phyloP scores from a whole-genome alignment of 2,113 vertebrate species.

The Nyctereutes procyonoides region DNA sequence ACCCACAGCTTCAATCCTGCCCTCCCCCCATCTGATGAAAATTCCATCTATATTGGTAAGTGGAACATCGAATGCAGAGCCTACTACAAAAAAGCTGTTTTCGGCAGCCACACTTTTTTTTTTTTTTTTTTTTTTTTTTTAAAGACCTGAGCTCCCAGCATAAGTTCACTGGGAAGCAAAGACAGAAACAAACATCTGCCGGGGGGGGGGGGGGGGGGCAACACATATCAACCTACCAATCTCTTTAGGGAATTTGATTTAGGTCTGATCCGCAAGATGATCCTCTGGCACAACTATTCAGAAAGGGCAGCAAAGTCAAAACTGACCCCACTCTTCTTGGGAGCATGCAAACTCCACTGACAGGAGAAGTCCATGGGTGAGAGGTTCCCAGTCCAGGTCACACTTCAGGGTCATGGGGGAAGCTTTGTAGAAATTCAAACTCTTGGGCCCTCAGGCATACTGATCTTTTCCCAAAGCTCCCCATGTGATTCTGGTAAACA shows the following conservation, averaged over 20 bases:
- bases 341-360: not conserved
- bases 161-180: not conserved
- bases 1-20: not conserved
- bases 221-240: not conserved
- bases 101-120: not conserved
- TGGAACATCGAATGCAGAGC: not conserved
- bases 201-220: not conserved
- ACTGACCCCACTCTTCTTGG: not conserved
- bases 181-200: not conserved
- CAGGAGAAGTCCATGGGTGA: not conserved
- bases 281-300: not conserved
- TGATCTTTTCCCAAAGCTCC: slow-evolving; percentile 12
- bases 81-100: not conserved
- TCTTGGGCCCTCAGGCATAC: not conserved
- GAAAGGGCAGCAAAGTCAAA: not conserved
- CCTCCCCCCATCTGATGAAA: not conserved
- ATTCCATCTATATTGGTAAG: not conserved
- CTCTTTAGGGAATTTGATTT: not conserved
- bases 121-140: not conserved
- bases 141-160: slow-evolving; percentile 9
- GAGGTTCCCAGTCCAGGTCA: not conserved
- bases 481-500: not conserved
- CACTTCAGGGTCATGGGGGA: not conserved
- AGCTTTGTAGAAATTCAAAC: slow-evolving; percentile 42
- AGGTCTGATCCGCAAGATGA: not conserved